Percentiles rank a stretch among this genome's conserved stretches.
phyloP scores from a whole-genome alignment of 2,113 vertebrate species.

The Myxocyprinus asiaticus region DNA sequence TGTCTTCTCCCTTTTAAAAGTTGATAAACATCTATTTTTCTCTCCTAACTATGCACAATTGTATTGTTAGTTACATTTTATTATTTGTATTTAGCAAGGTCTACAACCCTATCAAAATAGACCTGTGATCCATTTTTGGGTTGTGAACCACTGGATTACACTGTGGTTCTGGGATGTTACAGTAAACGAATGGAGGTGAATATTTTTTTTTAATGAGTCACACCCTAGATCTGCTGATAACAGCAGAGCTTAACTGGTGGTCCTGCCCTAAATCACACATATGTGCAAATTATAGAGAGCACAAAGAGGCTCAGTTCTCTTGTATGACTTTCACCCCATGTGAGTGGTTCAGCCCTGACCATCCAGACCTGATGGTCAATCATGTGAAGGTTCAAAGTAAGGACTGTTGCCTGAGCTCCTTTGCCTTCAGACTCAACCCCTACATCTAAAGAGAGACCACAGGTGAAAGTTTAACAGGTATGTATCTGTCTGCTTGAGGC shows the following conservation, averaged over 20 bases:
- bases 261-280: background rate
- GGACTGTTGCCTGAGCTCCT: background rate
- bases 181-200: too few species aligned
- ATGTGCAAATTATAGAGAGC: background rate
- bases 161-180: too few species aligned
- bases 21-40: too few species aligned
- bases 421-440: background rate
- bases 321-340: background rate
- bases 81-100: too few species aligned
- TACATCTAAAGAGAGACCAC: background rate
- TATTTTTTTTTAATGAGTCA: background rate
- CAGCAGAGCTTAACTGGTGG: background rate
- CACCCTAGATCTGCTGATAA: background rate
- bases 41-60: too few species aligned
- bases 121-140: too few species aligned
- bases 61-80: too few species aligned
- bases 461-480: conserved; percentile 30
- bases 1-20: too few species aligned
- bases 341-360: background rate
- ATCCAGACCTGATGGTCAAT: background rate
- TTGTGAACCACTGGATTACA: too few species aligned
- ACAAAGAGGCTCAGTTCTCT: background rate
- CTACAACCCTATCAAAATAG: too few species aligned
- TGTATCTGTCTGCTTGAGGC: background rate
- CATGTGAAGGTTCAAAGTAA: background rate